Evolutionary conservation across 1,140 invertebrate species (phyloP), one percentile per base, ranked within the genome.

Genomic region (Mizuhopecten yessoensis): DNA sequence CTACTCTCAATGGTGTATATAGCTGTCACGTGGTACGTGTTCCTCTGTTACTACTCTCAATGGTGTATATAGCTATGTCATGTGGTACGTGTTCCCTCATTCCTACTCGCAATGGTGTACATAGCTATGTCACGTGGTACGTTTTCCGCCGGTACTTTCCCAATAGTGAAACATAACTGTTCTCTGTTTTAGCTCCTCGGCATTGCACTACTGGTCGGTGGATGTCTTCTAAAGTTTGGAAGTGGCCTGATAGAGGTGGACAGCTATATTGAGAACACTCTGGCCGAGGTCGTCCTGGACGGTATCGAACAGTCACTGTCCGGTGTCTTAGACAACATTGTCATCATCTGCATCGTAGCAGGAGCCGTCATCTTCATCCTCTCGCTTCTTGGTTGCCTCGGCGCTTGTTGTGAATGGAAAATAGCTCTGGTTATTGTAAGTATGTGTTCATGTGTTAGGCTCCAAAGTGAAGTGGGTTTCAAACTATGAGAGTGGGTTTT

Each of bases 151-250:
- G n/a, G n/a, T n/a, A n/a, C n/a, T n/a, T n/a, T n/a, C n/a, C n/a
- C n/a, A n/a, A n/a, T 20, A 20, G 45, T 5, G 36, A 39, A 5
- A 39, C 36, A 39, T 39, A 39, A 7, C 36, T 39, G 20, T n/a
- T n/a, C n/a, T n/a, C 57, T 75, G 57, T 75, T 75, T 9, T n/a
- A 75, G 57, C 57, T 75, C 57, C 57, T 75, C 57, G 57, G 57
- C 23, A 23, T 75, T 5, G 57, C 57, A 75, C 57, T 75, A 1
- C 17, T 75, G 57, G 57, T 75, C 0, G 57, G 57, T 3, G 57
- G 57, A 75, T 75, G 57, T n/a, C n/a, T 75, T 5, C 57, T 75
- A 0, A 75, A 75, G n/a, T 75, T 75, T 75, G 57, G 57, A 5
- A 75, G 57, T 13, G 57, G 57, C 2, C 17, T 75, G 57, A 75